These are phyloP conservation scores for Agonum fuliginosum DNA, from an alignment of 2,888 invertebrate genomes.

Conservation along the genomic window DNA sequence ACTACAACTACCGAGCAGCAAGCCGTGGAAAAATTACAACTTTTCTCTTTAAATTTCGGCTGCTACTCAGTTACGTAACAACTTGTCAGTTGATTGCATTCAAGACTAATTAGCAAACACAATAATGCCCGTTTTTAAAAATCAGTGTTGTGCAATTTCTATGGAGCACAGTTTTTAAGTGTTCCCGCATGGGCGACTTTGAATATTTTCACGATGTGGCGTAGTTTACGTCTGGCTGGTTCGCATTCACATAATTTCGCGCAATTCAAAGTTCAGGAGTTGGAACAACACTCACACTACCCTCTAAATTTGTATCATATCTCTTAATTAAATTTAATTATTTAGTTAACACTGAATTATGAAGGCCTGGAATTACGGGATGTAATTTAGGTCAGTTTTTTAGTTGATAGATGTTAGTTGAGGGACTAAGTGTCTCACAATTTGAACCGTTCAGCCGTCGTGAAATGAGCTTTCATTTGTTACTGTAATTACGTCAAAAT, in stretches of 20 bases:
- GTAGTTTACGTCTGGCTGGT: constrained; percentile 1
- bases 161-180: constrained; percentile 34
- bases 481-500: too few species aligned
- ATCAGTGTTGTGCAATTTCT: constrained; percentile 16
- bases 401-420: constrained; percentile 7
- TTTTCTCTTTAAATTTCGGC: background rate
- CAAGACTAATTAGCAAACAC: constrained; percentile 44
- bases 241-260: constrained; percentile 47
- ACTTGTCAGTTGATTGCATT: constrained; percentile 28
- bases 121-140: constrained; percentile 35
- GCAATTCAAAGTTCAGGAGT: constrained; percentile 38
- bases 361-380: background rate
- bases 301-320: constrained; percentile 44
- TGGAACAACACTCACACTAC: constrained; percentile 9
- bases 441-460: too few species aligned
- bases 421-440: background rate
- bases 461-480: too few species aligned
- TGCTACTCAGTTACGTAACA: background rate
- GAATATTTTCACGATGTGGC: constrained; percentile 42
- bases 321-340: constrained; percentile 56
- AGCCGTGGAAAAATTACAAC: constrained; percentile 8
- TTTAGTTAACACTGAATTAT: constrained; percentile 30
- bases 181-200: background rate
- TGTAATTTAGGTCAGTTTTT: constrained; percentile 36
- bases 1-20: constrained; percentile 6